Evolutionary conservation across 2,113 vertebrate genomes (phyloP).

Genomic region (Myxocyprinus asiaticus): DNA sequence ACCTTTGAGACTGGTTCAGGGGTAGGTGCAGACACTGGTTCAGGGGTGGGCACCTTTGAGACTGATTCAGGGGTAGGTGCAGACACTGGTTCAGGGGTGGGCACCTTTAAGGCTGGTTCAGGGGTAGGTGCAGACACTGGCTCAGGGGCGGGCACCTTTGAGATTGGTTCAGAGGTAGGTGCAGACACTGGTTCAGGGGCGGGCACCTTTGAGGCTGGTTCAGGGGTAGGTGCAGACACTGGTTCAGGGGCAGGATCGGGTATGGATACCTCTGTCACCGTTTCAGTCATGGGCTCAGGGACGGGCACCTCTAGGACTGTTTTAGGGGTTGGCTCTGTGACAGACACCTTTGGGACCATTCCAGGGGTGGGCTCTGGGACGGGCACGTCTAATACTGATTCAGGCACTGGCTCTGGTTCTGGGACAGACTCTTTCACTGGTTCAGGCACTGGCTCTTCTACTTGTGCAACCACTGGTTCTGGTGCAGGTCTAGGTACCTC

Average conservation of each 20-base stretch:
- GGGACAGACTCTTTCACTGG: not conserved
- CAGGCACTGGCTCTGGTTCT: not conserved
- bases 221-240: not conserved
- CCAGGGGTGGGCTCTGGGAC: conserved; percentile 2
- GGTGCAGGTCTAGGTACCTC: not conserved
- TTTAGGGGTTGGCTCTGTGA: not conserved
- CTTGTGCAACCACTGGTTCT: not conserved
- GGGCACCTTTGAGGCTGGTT: conserved; percentile 17
- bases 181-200: conserved; percentile 18
- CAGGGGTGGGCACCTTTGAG: conserved; percentile 1
- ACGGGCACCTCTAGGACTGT: not conserved
- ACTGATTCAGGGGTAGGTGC: not conserved
- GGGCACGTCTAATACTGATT: conserved; percentile 25
- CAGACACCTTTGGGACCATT: not conserved
- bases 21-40: not conserved
- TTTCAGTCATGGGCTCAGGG: not conserved
- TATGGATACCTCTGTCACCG: not conserved
- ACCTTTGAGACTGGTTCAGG: not conserved
- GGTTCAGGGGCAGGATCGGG: conserved; percentile 16
- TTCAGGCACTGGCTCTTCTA: not conserved
- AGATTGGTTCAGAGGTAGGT: not conserved
- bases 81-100: not conserved
- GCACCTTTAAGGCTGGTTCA: conserved; percentile 30
- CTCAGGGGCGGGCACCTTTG: conserved; percentile 20
- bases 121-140: conserved; percentile 3